Evolutionary conservation across 2,888 invertebrate genomes (phyloP).

Genomic region (Xanthorhoe spadicearia): DNA sequence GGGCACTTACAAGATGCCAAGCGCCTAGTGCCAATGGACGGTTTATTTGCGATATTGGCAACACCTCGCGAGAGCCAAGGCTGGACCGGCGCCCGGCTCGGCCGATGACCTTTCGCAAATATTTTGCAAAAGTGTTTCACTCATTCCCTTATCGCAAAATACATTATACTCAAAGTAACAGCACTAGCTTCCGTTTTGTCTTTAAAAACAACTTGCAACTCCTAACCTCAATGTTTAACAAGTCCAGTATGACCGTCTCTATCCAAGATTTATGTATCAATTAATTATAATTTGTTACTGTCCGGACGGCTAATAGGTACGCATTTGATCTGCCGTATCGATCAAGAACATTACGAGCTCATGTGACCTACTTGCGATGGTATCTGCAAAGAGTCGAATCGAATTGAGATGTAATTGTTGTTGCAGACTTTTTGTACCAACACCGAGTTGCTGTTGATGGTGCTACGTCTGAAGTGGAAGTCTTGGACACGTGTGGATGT

Average conservation of each 20-base stretch:
- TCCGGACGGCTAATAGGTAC: slow-evolving; percentile 40
- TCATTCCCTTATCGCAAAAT: slow-evolving; percentile 21
- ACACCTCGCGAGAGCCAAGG: slow-evolving; percentile 70
- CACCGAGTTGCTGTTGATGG: slow-evolving; percentile 91
- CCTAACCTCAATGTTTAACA: slow-evolving; percentile 8
- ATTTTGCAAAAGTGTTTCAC: slow-evolving; percentile 32
- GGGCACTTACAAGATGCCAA: slow-evolving; percentile 72
- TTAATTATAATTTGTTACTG: slow-evolving; percentile 44
- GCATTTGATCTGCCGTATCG: slow-evolving; percentile 57
- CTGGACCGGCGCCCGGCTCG: slow-evolving; percentile 68
- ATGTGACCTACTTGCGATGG: slow-evolving; percentile 66
- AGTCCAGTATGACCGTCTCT: slow-evolving; percentile 15
- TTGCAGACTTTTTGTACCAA: slow-evolving; percentile 90
- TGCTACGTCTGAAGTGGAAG: slow-evolving; percentile 90
- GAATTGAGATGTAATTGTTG: slow-evolving; percentile 46
- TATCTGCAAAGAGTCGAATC: slow-evolving; percentile 53
- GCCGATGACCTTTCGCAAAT: slow-evolving; percentile 66
- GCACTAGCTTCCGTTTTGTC: slow-evolving; percentile 2
- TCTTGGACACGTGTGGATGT: slow-evolving; percentile 91
- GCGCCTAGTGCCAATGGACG: slow-evolving; percentile 74
- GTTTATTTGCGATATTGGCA: slow-evolving; percentile 84
- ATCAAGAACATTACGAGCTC: slow-evolving; percentile 49
- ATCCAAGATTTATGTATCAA: slow-evolving; percentile 40
- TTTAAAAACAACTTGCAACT: not conserved
- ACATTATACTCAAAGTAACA: not conserved